Evolutionary conservation across 1,140 invertebrate genomes (phyloP).

Genomic region (Lethrus apterus): DNA sequence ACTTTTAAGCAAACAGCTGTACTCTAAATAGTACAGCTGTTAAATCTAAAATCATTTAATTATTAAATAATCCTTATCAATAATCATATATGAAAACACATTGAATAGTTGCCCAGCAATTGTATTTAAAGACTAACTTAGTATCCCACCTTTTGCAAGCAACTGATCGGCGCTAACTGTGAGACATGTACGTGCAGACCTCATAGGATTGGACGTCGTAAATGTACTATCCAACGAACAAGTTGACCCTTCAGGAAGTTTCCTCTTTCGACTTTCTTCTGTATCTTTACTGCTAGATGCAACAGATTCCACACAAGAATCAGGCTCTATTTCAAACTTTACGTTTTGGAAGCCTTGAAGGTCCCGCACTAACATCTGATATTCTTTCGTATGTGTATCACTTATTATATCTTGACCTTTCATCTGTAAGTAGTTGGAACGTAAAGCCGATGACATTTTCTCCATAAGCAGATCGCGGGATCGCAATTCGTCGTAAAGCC

Average conservation of each 20-base stretch:
- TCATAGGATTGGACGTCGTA: neutral
- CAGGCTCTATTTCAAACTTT: slow-evolving; percentile 30
- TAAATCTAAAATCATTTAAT: too few relatives aligned
- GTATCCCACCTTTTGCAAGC: slow-evolving; percentile 11
- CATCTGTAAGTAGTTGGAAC: slow-evolving; percentile 26
- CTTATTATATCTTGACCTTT: slow-evolving; percentile 27
- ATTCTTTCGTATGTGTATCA: slow-evolving; percentile 21
- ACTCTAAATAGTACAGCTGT: too few relatives aligned
- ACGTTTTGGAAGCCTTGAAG: slow-evolving; percentile 44
- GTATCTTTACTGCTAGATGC: neutral
- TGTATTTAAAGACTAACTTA: neutral
- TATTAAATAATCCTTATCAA: too few relatives aligned
- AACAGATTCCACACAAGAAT: neutral
- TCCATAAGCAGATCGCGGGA: slow-evolving; percentile 24
- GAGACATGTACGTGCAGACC: neutral
- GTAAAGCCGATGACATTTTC: slow-evolving; percentile 22
- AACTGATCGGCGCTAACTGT: slow-evolving; percentile 4
- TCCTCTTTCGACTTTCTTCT: slow-evolving; percentile 8
- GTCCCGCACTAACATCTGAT: slow-evolving; percentile 27
- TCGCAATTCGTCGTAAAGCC: slow-evolving; percentile 26
- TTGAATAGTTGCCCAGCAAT: slow-evolving; percentile 1
- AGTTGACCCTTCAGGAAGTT: slow-evolving; percentile 2
- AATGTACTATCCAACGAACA: slow-evolving; percentile 8
- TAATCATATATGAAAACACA: slow-evolving; percentile 11
- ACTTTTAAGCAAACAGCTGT: too few relatives aligned